phyloP scores from a whole-genome alignment of 2,797 vertebrate genomes.

The Acrossocheilus fasciatus region DNA sequence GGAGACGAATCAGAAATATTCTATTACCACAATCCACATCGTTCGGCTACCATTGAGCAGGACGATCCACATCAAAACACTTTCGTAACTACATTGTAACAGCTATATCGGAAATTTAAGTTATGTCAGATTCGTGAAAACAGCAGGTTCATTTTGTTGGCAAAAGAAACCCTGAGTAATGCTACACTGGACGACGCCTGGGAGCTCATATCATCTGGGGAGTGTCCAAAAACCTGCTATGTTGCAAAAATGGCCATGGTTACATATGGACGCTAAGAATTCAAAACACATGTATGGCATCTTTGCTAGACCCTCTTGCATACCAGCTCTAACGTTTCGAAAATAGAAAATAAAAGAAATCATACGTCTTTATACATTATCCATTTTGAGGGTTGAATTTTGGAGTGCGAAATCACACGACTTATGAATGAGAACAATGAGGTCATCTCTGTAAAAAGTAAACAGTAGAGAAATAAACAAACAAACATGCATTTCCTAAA shows the following conservation, averaged over 20 bases:
- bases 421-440: constrained; percentile 51
- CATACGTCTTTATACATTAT: background rate
- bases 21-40: constrained; percentile 65
- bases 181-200: constrained; percentile 64
- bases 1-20: constrained; percentile 33
- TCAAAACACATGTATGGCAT: constrained; percentile 10
- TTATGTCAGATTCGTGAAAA: constrained; percentile 65
- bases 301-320: constrained; percentile 16
- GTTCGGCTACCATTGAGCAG: constrained; percentile 70
- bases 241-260: constrained; percentile 21
- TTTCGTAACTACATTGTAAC: constrained; percentile 47
- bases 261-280: background rate
- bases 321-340: constrained; percentile 32
- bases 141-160: constrained; percentile 75
- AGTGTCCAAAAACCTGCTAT: constrained; percentile 21
- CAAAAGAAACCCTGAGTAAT: constrained; percentile 84
- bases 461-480: constrained; percentile 71
- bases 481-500: constrained; percentile 89
- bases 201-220: constrained; percentile 18
- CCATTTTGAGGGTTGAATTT: constrained; percentile 9
- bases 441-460: constrained; percentile 60
- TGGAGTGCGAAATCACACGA: background rate
- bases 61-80: constrained; percentile 71
- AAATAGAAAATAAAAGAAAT: constrained; percentile 48
- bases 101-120: constrained; percentile 3